Evolutionary conservation across 2,797 vertebrate genomes (phyloP).

Genomic region (Chelidonichthys spinosus): DNA sequence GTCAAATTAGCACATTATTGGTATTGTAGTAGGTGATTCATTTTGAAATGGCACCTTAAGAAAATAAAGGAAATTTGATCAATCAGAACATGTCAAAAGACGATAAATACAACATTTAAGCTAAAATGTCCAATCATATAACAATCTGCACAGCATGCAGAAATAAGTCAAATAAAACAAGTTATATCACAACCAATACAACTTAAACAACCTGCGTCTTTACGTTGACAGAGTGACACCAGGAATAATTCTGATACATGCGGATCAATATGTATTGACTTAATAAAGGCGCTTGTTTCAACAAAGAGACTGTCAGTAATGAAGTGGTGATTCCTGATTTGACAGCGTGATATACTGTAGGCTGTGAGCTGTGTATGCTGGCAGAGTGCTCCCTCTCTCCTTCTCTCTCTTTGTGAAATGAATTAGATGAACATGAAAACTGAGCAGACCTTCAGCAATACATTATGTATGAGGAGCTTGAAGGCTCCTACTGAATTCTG

Average conservation of each 20-base stretch:
- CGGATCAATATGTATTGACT: constrained; percentile 16
- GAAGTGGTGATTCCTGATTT: constrained; percentile 51
- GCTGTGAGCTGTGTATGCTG: constrained; percentile 45
- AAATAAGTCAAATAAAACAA: neutral
- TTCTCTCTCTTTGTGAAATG: constrained; percentile 72
- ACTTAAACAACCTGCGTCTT: neutral
- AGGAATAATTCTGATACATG: constrained; percentile 13
- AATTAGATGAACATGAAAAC: constrained; percentile 82
- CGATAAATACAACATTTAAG: neutral
- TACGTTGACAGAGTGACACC: constrained; percentile 9
- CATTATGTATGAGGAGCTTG: constrained; percentile 82
- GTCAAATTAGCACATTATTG: constrained; percentile 29
- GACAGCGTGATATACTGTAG: constrained; percentile 22
- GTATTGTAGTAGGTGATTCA: constrained; percentile 25
- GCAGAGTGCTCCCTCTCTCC: constrained; percentile 50
- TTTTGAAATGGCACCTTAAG: constrained; percentile 10
- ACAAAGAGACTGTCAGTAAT: constrained; percentile 24
- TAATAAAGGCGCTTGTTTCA: constrained; percentile 24
- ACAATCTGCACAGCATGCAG: neutral
- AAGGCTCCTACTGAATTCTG: constrained; percentile 78
- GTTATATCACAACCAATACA: neutral
- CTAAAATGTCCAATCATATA: neutral
- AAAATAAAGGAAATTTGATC: constrained; percentile 6
- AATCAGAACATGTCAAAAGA: neutral
- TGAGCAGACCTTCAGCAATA: constrained; percentile 76